Evolutionary conservation across 2,797 vertebrate genomes (phyloP), one percentile per base, ranked within the genome.

Genomic region (Capromys pilorides): DNA sequence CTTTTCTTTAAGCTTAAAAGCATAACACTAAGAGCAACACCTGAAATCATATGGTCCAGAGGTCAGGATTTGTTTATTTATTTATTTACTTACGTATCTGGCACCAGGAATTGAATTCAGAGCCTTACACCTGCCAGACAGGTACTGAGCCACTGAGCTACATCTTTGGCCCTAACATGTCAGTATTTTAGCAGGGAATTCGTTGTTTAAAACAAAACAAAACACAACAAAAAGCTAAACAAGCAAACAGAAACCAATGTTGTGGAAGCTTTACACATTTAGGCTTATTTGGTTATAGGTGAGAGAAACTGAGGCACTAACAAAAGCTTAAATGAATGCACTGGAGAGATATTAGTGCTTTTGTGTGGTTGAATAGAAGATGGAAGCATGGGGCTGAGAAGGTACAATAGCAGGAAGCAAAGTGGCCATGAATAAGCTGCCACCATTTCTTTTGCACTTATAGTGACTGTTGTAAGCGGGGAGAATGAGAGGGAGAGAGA

Each of bases 1-100:
- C 16, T 80, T 18, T 59, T 94, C 94, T 93, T 88, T 82, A 87
- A 94, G 82, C 61, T 95, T 94, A 78, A 90, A 94, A 77, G 12
- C 33, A 57, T 2, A 94, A 59, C 62, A 49, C 33, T 81, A 95
- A 59, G 59, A 90, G 31, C 26, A 85, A 62, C 31, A 77, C 31
- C 22, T 87, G 88, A 92, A 86, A 75, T 80, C 24, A 93, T 85
- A 51, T 66, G 28, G 18, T 73, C 41, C 71, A 89, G 92, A 94
- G 24, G 33, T 91, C 94, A 79, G 41, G n/a, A 69, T 36, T 36
- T 18, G 18, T 69, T 69, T 18, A 18, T n/a, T 67, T 18, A 57
- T 16, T 57, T 57, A 57, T 16, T 57, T 57, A 57, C 54, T 57
- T 57, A 57, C 16, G 16, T 57, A 57, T 57, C n/a, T n/a, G 14